A percentile compares a stretch with the other conserved stretches of the same genome.
These are phyloP conservation scores for Schizotus pectinicornis DNA, from an alignment of 2,888 invertebrate genomes.

Conservation along the genomic window DNA sequence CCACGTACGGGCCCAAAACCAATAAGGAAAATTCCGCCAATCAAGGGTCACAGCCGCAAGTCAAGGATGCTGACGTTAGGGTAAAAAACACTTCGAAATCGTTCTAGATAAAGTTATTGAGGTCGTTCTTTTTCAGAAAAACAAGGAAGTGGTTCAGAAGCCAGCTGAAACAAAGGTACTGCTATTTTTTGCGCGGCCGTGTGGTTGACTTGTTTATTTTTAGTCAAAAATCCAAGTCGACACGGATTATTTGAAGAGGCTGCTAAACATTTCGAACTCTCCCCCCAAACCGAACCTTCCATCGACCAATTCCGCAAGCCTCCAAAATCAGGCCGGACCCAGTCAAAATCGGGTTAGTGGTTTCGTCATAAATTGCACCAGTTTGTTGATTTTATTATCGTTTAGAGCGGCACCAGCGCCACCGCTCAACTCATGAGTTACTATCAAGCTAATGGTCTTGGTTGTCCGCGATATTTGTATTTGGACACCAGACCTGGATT, in stretches of 20 bases:
- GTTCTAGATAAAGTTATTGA: too few species aligned
- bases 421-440: constrained; percentile 56
- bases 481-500: constrained; percentile 48
- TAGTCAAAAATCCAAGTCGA: constrained; percentile 34
- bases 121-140: too few species aligned
- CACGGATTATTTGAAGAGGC: constrained; percentile 46
- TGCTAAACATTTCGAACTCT: constrained; percentile 42
- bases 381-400: background rate
- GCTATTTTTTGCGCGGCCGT: too few species aligned
- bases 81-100: background rate
- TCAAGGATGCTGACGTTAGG: background rate
- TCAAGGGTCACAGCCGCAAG: background rate
- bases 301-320: background rate
- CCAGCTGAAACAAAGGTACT: too few species aligned
- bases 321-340: background rate
- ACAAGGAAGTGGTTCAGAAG: too few species aligned
- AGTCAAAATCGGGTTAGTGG: constrained; percentile 2
- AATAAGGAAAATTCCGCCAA: constrained; percentile 6
- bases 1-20: background rate
- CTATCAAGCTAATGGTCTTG: constrained; percentile 57
- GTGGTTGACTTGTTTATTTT: background rate
- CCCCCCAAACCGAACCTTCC: background rate
- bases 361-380: background rate
- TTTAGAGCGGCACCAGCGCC: constrained; percentile 34
- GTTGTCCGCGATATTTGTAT: constrained; percentile 60